These are phyloP conservation scores for Aegithalos caudatus DNA, from an alignment of 2,113 vertebrate species.

Conservation along the genomic window DNA sequence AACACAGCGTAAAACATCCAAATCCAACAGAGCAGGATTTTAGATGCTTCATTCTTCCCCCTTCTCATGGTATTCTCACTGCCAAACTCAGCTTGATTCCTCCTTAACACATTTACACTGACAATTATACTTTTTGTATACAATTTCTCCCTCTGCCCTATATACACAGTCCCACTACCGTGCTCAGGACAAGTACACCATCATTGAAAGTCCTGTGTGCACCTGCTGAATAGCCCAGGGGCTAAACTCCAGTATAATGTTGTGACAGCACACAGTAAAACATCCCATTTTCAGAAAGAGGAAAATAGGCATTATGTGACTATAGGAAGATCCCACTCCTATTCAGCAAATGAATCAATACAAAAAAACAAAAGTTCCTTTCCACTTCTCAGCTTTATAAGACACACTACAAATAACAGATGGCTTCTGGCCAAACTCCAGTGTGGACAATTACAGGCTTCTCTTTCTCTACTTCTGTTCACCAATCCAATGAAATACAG, in stretches of 20 bases:
- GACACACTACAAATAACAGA: neutral
- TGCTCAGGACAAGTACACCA: fast-evolving
- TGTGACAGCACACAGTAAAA: neutral
- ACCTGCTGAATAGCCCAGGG: neutral
- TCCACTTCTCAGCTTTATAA: neutral
- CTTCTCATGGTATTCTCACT: neutral
- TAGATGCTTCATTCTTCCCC: neutral
- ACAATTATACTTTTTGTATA: neutral
- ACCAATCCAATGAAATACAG: neutral
- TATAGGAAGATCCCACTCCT: neutral
- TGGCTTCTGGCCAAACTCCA: neutral
- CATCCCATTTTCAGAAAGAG: neutral
- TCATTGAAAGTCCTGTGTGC: neutral
- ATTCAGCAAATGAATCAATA: neutral
- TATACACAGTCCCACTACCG: neutral
- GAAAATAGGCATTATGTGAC: neutral
- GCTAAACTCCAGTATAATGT: neutral
- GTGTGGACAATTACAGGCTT: neutral
- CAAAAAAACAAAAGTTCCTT: neutral
- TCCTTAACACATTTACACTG: neutral
- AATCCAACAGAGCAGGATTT: neutral
- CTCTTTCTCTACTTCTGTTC: neutral
- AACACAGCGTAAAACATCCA: neutral
- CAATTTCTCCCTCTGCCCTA: neutral
- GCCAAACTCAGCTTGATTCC: neutral